Evolutionary conservation across 35 echinoderm and acorn worm species (phyloP).

Genomic region (Diadema setosum): DNA sequence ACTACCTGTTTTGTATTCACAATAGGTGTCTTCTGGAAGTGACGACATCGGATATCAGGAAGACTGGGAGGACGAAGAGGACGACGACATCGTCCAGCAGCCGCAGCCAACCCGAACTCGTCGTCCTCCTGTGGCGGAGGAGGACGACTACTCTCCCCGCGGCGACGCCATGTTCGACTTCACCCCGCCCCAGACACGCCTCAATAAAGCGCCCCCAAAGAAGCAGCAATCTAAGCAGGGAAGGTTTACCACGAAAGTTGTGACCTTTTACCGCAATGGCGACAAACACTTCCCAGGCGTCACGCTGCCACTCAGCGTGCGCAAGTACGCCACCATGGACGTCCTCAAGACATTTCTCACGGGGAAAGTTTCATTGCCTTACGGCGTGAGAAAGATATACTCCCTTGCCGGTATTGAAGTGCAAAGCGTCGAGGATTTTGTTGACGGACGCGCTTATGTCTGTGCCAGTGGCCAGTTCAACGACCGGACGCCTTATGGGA

Average conservation of each 20-base stretch:
- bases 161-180: constrained; percentile 74
- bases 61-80: neutral
- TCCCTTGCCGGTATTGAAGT: constrained; percentile 52
- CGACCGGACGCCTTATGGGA: constrained; percentile 67
- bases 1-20: no score
- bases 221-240: neutral
- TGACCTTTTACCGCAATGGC: constrained; percentile 92
- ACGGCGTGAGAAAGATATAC: constrained; percentile 84
- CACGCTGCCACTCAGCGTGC: constrained; percentile 63
- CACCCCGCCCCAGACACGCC: constrained; percentile 17
- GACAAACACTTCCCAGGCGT: constrained; percentile 91
- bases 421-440: constrained; percentile 39
- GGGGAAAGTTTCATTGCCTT: constrained; percentile 74
- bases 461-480: constrained; percentile 87
- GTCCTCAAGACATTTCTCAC: constrained; percentile 57
- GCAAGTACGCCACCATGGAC: constrained; percentile 73
- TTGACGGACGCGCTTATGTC: constrained; percentile 87
- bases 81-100: neutral
- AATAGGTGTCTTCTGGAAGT: neutral
- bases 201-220: neutral
- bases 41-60: neutral
- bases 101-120: neutral
- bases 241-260: constrained; percentile 73
- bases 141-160: constrained; percentile 5
- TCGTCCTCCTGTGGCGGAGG: neutral